These are phyloP conservation scores for Orius insidiosus DNA, from an alignment of 1,140 invertebrate species.

Conservation along the genomic window DNA sequence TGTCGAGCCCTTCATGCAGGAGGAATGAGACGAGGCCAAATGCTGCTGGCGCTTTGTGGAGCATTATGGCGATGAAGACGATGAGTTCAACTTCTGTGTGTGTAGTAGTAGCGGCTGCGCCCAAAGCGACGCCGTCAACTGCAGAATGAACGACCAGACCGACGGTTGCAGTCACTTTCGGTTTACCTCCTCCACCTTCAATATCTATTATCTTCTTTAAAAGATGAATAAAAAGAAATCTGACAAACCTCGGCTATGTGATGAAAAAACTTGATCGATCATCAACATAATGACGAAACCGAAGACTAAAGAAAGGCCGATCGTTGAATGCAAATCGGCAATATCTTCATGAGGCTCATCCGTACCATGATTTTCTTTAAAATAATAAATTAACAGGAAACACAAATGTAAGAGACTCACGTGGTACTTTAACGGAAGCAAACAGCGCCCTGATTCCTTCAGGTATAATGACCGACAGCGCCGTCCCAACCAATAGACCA, in stretches of 20 bases:
- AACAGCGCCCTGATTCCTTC: slow-evolving; percentile 85
- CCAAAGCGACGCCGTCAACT: slow-evolving; percentile 91
- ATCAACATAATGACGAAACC: slow-evolving; percentile 97
- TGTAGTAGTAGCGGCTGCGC: slow-evolving; percentile 85
- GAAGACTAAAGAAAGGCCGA: slow-evolving; percentile 57
- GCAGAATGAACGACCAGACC: slow-evolving; percentile 95
- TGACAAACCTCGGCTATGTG: slow-evolving; percentile 22
- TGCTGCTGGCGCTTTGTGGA: slow-evolving; percentile 96
- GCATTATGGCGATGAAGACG: slow-evolving; percentile 95
- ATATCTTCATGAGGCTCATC: slow-evolving; percentile 11
- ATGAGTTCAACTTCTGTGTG: slow-evolving; percentile 94
- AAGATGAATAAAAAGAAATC: not conserved
- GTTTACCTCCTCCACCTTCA: slow-evolving; percentile 38
- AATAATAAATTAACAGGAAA: not conserved
- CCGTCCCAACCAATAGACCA: slow-evolving; percentile 93
- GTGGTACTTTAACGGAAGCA: slow-evolving; percentile 14
- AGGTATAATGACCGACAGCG: slow-evolving; percentile 93
- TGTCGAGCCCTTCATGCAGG: slow-evolving; percentile 84
- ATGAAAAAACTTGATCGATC: slow-evolving; percentile 60
- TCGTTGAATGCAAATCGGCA: slow-evolving; percentile 39
- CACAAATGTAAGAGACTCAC: not conserved
- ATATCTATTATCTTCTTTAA: slow-evolving; percentile 25
- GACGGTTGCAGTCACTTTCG: slow-evolving; percentile 79
- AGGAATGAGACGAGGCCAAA: slow-evolving; percentile 96
- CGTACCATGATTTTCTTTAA: not conserved